Base-by-base conservation (phyloP, 37 sponge, comb jelly and placozoan species). In the Cliona cf. orientalis region DNA sequence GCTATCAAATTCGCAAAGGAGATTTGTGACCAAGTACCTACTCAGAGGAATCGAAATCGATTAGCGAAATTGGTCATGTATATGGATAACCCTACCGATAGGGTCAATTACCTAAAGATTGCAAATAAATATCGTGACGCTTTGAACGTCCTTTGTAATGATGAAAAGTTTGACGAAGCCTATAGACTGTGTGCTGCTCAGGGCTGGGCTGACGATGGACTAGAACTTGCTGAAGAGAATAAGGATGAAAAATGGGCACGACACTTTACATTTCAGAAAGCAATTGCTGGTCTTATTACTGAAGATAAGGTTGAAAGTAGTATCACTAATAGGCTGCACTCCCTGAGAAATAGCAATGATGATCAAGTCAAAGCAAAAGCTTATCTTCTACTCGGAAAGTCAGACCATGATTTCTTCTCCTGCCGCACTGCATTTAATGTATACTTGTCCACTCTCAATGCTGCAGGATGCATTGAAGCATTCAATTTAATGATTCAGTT, bases 131-230 rank as follows among this genome's bases (percentile, higher is more conserved):
- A 56, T 69, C 33, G 53, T 11, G 34, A 58, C 41, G 85, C 78
- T 39, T 33, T 45, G 53, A 78, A 85, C 12, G 38, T 76, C 6
- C 55, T 58, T 6, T 14, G 39, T 21, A 14, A 76, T 19, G 45
- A 53, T n/a, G 61, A 37, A 7, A 46, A 68, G 62, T 55, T 45
- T 33, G 39, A 44, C 28, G 62, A 76, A 41, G 71, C 58, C 1
- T 75, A 69, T 45, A 58, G 59, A 58, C 38, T 85, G 38, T 41
- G 37, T 25, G 21, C 25, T 12, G 85, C 71, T 1, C 77, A 76
- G 42, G 85, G 68, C 0, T 40, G 42, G 71, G 55, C 58, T 56
- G 78, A 85, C 39, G 45, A 69, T 5, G 85, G 77, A 2, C 23
- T 76, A 26, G 28, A 28, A 4, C 40, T 66, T 35, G 77, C 85